A percentile compares a stretch with the other conserved stretches of the same genome.
Conservation (phyloP, 1,140 invertebrate species). For the Caerostris darwini region DNA sequence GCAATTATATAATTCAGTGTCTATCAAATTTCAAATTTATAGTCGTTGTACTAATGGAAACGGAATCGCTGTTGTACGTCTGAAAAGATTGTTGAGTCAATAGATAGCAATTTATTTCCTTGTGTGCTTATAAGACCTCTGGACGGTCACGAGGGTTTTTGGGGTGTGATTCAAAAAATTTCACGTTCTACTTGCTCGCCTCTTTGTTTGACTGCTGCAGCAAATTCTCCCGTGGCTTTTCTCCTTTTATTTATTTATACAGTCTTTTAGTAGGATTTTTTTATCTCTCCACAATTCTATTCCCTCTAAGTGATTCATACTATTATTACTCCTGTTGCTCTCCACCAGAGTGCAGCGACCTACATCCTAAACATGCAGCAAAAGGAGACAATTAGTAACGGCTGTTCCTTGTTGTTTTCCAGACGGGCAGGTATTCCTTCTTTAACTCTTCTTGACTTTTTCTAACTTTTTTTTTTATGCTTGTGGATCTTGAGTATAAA, state of each 20-base stretch:
- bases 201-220: background rate
- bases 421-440: background rate
- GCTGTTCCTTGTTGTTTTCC: background rate
- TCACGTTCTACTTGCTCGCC: constrained; percentile 1
- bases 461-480: background rate
- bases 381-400: constrained; percentile 6
- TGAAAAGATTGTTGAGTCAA: background rate
- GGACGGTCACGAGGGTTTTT: background rate
- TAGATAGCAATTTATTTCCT: background rate
- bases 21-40: no score
- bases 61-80: background rate
- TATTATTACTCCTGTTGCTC: constrained; percentile 6
- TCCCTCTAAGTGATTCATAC: background rate
- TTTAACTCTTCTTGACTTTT: background rate
- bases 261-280: background rate
- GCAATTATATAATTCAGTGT: no score
- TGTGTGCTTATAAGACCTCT: background rate
- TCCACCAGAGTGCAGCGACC: constrained; percentile 37
- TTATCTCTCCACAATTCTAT: background rate
- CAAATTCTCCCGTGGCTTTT: background rate
- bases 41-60: background rate
- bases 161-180: background rate
- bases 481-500: background rate
- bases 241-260: constrained; percentile 15
- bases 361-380: constrained; percentile 25